phyloP scores from a whole-genome alignment of 2,888 invertebrate genomes.

The Allolobophora icterica region DNA sequence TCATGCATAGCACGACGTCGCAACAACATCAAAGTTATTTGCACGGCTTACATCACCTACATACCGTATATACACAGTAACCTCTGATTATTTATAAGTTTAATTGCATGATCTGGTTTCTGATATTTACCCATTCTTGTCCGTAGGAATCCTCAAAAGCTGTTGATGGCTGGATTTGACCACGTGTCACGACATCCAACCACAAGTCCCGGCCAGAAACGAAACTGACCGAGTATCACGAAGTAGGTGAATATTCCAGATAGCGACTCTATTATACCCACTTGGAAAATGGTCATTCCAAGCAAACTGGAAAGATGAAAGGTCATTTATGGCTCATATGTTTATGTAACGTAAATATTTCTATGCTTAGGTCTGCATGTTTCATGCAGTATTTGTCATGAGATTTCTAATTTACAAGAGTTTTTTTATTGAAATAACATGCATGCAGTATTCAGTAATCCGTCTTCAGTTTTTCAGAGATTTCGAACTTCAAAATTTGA shows the following conservation, averaged over 20 bases:
- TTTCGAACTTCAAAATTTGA: too few relatives aligned
- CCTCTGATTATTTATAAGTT: not conserved
- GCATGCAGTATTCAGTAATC: too few relatives aligned
- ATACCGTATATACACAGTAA: not conserved
- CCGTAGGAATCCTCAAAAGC: slow-evolving; percentile 84
- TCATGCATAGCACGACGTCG: too few relatives aligned
- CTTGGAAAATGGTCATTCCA: slow-evolving; percentile 99
- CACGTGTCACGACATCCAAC: slow-evolving; percentile 95
- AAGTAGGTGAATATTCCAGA: slow-evolving; percentile 99
- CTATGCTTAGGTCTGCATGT: not conserved
- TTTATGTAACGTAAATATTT: not conserved
- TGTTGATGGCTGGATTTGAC: slow-evolving; percentile 98
- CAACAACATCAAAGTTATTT: too few relatives aligned
- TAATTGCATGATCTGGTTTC: not conserved
- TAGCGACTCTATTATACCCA: slow-evolving; percentile 99
- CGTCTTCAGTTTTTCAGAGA: not conserved
- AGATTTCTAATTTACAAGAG: not conserved
- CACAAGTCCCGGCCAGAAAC: slow-evolving; percentile 86
- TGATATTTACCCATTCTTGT: slow-evolving; percentile 47
- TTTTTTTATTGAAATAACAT: not conserved
- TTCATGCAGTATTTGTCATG: not conserved
- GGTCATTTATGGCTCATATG: not conserved
- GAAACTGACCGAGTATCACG: slow-evolving; percentile 99
- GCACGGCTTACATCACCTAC: too few relatives aligned
- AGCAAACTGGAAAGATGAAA: slow-evolving; percentile 76